Percentiles rank a stretch among this genome's conserved stretches.
phyloP scores from a whole-genome alignment of 2,113 vertebrate genomes.

The Cavia aperea region DNA sequence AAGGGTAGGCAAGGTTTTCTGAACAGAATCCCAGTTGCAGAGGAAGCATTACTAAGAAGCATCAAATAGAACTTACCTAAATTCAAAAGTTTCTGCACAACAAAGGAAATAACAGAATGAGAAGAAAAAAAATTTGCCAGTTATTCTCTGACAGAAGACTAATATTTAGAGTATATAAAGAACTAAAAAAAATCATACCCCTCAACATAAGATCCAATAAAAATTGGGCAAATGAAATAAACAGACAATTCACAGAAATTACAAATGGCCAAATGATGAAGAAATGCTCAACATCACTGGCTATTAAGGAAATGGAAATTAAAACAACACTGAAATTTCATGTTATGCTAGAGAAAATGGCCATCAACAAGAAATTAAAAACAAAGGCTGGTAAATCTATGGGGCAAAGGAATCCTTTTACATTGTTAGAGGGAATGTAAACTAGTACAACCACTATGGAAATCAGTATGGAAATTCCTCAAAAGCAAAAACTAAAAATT shows the following conservation, averaged over 20 bases:
- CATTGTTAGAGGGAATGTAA: neutral
- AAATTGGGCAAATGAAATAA: neutral
- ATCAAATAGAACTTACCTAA: neutral
- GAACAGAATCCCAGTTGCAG: neutral
- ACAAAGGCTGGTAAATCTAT: neutral
- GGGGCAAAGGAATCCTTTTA: neutral
- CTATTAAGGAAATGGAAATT: neutral
- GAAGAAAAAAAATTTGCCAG: neutral
- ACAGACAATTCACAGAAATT: neutral
- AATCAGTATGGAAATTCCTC: neutral
- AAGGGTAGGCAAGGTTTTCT: neutral
- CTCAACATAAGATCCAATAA: neutral
- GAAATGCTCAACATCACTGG: neutral
- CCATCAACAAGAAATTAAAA: neutral
- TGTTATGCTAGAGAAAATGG: neutral
- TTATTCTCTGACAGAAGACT: neutral
- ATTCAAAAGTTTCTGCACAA: neutral
- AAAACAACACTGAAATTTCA: neutral
- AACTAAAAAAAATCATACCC: neutral
- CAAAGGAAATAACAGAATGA: neutral
- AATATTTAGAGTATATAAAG: neutral
- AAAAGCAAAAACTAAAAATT: neutral
- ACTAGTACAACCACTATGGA: neutral
- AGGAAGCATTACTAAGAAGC: neutral
- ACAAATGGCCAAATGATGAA: neutral